phyloP scores from a whole-genome alignment of 1,140 invertebrate genomes.

The Platyura marginata region DNA sequence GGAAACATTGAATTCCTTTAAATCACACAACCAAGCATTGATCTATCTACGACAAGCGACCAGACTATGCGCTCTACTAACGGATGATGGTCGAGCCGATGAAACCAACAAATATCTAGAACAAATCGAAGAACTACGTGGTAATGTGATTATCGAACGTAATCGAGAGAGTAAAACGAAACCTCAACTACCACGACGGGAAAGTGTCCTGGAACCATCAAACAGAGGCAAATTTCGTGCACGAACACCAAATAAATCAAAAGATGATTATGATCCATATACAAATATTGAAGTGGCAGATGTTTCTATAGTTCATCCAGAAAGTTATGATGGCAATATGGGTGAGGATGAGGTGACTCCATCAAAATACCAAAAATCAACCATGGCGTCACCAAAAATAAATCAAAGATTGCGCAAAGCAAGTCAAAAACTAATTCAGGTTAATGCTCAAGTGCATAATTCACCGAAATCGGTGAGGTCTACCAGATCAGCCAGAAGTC shows the following conservation, averaged over 20 bases:
- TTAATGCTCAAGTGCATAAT: too few relatives aligned
- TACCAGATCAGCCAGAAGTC: too few relatives aligned
- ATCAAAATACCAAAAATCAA: neutral
- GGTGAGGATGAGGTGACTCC: neutral
- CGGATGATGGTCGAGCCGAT: constrained; percentile 31
- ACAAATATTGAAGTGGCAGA: constrained; percentile 1
- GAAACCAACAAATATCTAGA: constrained; percentile 29
- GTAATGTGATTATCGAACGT: neutral
- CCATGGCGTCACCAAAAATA: neutral
- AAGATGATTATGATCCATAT: constrained; percentile 4
- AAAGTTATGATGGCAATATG: neutral
- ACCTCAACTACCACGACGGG: constrained; percentile 5
- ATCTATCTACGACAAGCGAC: constrained; percentile 49
- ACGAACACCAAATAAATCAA: constrained; percentile 13
- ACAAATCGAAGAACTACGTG: constrained; percentile 26
- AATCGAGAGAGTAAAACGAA: neutral
- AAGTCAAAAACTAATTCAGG: too few relatives aligned
- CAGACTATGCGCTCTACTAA: constrained; percentile 39
- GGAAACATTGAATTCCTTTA: constrained; percentile 34
- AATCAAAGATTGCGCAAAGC: too few relatives aligned
- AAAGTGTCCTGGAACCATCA: constrained; percentile 4
- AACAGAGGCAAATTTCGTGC: neutral
- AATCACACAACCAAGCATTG: constrained; percentile 33
- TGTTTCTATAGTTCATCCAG: neutral
- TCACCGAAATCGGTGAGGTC: too few relatives aligned